Base-by-base conservation (phyloP, 35 echinoderm and acorn worm species). In the Diadema setosum region DNA sequence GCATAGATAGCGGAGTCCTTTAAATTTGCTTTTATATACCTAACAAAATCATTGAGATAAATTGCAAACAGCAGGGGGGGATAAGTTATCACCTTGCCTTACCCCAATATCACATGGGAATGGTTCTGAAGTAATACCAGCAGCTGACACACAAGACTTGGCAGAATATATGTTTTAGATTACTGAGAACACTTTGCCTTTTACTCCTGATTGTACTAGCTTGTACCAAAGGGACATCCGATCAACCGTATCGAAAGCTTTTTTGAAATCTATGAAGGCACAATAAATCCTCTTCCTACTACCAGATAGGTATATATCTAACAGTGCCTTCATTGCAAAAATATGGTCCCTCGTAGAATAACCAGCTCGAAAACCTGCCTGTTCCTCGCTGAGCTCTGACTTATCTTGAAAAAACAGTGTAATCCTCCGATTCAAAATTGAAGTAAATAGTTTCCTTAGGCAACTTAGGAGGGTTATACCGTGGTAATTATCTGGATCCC, bases 211-310 rank as follows among this genome's bases (percentile, higher is more conserved):
- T 0, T n/a, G 17, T 25, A 60, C 32, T 29, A 84, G 35, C n/a
- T 59, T 84, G 26, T 42, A 84, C 82, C 82, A 84, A 32, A 84
- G 36, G 4, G 82, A 24, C 32, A 52, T 20, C 5, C 82, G 44
- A 60, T 84, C 45, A 33, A 84, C 41, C n/a, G 36, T 24, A 39
- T 84, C 82, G 44, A 84, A 84, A n/a, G 82, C 82, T 58, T 84
- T 84, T 25, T 20, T 58, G 35, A 32, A 84, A 60, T 84, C 55
- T 21, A 84, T 20, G 59, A 84, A 58, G 48, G 24, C 45, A 25
- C 45, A 84, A 84, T 31, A 58, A 2, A 84, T 42, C 45, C 36
- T 58, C 45, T 40, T 42, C 41, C 46, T 81, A 5, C 33, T 67
- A 9, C 33, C 33, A 23, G 56, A 59, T 15, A 81, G 21, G 26